Conservation (phyloP, 2,888 invertebrate species). For the Endotricha flammealis region DNA sequence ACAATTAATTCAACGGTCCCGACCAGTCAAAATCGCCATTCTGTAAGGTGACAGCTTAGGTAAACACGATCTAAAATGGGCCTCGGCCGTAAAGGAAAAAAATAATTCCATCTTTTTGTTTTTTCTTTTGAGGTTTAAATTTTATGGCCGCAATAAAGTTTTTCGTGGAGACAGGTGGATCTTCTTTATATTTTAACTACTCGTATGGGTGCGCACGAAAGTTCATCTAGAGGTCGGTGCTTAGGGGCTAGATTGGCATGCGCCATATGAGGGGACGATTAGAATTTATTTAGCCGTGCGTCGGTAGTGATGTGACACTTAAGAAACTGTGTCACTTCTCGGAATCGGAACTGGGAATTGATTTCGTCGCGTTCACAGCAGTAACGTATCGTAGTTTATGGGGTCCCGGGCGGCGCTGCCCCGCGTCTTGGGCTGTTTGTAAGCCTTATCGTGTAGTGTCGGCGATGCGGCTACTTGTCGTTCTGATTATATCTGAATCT, state of each 20-base stretch:
- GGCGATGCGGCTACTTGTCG: constrained; percentile 60
- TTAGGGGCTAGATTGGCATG: constrained; percentile 67
- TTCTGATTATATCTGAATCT: constrained; percentile 68
- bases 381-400: constrained; percentile 72
- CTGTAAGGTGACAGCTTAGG: constrained; percentile 76
- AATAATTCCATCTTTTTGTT: constrained; percentile 60
- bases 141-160: constrained; percentile 76
- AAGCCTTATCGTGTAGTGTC: constrained; percentile 63
- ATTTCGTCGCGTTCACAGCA: constrained; percentile 72
- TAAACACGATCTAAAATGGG: constrained; percentile 75
- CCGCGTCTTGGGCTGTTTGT: constrained; percentile 46
- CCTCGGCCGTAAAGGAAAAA: constrained; percentile 63
- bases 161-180: constrained; percentile 78
- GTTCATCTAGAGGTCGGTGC: constrained; percentile 46
- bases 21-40: constrained; percentile 75
- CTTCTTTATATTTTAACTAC: constrained; percentile 73
- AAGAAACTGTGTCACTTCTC: constrained; percentile 76
- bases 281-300: constrained; percentile 74
- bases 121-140: constrained; percentile 74
- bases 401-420: constrained; percentile 29
- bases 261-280: constrained; percentile 40
- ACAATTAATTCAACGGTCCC: constrained; percentile 69
- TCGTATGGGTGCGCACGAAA: constrained; percentile 44
- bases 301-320: constrained; percentile 77
- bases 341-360: constrained; percentile 76